Conservation (phyloP, 1,140 invertebrate genomes). For the Drusus annulatus region DNA sequence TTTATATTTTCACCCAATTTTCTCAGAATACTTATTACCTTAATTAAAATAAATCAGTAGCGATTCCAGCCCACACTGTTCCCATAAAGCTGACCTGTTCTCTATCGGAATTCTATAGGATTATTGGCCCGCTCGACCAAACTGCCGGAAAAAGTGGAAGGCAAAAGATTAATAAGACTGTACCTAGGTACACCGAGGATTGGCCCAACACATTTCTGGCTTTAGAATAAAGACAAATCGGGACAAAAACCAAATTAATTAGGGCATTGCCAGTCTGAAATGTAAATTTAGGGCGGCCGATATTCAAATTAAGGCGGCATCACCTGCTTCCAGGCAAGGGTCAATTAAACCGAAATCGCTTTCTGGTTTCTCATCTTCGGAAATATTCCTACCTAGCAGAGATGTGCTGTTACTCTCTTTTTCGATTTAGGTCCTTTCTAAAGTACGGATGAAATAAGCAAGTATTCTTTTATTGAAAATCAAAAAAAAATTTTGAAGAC, state of each 20-base stretch:
- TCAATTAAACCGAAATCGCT: neutral
- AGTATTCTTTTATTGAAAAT: no score
- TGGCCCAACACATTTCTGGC: conserved; percentile 8
- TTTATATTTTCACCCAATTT: no score
- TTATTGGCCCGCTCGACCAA: neutral
- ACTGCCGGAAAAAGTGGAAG: neutral
- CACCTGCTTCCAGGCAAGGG: neutral
- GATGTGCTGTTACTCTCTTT: no score
- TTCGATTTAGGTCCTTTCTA: no score
- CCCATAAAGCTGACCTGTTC: neutral
- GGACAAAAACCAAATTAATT: conserved; percentile 11
- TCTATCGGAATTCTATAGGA: neutral
- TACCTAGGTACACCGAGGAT: neutral
- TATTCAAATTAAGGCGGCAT: neutral
- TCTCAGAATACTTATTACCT: no score
- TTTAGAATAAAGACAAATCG: neutral
- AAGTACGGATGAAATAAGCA: no score
- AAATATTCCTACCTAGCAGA: no score
- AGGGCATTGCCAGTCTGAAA: neutral
- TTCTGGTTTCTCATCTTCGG: no score
- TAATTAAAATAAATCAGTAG: no score
- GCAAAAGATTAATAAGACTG: neutral
- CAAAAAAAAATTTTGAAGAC: no score
- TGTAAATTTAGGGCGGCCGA: conserved; percentile 1
- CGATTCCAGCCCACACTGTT: neutral